Conservation (phyloP, 2,888 invertebrate species). For the Lysandra coridon region DNA sequence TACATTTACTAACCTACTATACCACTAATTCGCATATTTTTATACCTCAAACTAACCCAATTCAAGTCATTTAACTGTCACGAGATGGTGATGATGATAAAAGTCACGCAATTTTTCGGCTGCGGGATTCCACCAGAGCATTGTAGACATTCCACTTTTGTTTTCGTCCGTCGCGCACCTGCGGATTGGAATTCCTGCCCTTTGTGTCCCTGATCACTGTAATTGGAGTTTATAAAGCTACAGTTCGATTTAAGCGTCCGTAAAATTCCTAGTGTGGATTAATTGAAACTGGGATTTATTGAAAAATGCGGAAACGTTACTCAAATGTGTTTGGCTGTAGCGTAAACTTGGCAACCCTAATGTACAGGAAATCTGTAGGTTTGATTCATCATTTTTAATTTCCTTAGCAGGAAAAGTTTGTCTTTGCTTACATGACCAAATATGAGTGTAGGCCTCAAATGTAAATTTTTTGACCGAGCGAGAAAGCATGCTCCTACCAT, state of each 20-base stretch:
- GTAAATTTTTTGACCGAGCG: too few relatives aligned
- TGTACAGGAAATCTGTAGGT: too few relatives aligned
- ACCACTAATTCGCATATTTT: too few relatives aligned
- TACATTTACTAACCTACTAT: too few relatives aligned
- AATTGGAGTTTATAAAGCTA: conserved; percentile 15
- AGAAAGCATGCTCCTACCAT: too few relatives aligned
- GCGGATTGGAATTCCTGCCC: conserved; percentile 26
- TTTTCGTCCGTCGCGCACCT: conserved; percentile 16
- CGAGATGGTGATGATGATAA: neutral
- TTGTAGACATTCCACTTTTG: conserved; percentile 28
- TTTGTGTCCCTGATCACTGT: conserved; percentile 20
- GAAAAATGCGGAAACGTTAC: neutral
- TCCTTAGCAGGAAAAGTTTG: too few relatives aligned
- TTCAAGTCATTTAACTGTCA: neutral
- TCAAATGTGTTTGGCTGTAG: too few relatives aligned
- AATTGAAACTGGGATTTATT: neutral
- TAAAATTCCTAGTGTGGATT: neutral
- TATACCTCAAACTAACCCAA: neutral
- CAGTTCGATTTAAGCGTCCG: neutral
- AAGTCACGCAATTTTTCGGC: conserved; percentile 19
- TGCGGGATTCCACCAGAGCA: conserved; percentile 24
- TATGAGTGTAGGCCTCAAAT: too few relatives aligned
- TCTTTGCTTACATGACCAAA: too few relatives aligned
- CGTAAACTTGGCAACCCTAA: too few relatives aligned
- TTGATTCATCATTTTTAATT: too few relatives aligned